phyloP scores from a whole-genome alignment of 2,113 vertebrate genomes.

The Rhea pennata region DNA sequence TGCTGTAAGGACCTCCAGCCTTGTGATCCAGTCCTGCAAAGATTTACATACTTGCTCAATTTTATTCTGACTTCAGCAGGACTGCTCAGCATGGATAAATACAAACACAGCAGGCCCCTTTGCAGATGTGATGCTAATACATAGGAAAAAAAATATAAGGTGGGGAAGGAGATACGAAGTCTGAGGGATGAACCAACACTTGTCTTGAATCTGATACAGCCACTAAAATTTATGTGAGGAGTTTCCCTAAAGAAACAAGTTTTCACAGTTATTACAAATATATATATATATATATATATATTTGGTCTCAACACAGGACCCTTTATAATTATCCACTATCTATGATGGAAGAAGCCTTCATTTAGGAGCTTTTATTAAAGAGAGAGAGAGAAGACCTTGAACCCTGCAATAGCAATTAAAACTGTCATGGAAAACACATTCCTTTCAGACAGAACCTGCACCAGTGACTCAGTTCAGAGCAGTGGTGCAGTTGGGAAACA shows the following conservation, averaged over 20 bases:
- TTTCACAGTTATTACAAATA: neutral
- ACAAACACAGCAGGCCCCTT: neutral
- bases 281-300: too few relatives aligned
- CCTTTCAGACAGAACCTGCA: neutral
- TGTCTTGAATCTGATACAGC: neutral
- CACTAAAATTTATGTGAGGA: neutral
- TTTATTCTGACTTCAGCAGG: neutral
- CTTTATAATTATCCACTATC: neutral
- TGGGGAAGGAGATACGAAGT: neutral
- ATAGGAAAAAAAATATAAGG: neutral
- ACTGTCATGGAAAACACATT: neutral
- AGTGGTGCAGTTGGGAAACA: neutral
- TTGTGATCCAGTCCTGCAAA: neutral
- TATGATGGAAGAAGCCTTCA: neutral
- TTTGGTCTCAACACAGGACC: neutral
- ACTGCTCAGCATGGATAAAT: neutral
- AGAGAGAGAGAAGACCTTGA: neutral
- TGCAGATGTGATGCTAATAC: neutral
- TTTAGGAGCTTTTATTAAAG: neutral
- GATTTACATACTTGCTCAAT: neutral
- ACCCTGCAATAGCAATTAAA: accelerated
- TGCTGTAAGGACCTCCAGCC: neutral
- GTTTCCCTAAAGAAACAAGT: neutral
- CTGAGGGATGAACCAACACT: neutral
- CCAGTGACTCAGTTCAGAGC: neutral